Percentiles rank a stretch among this genome's conserved stretches.
These are phyloP conservation scores for Sminthurinus signatus DNA, from an alignment of 1,140 invertebrate genomes.

Conservation along the genomic window DNA sequence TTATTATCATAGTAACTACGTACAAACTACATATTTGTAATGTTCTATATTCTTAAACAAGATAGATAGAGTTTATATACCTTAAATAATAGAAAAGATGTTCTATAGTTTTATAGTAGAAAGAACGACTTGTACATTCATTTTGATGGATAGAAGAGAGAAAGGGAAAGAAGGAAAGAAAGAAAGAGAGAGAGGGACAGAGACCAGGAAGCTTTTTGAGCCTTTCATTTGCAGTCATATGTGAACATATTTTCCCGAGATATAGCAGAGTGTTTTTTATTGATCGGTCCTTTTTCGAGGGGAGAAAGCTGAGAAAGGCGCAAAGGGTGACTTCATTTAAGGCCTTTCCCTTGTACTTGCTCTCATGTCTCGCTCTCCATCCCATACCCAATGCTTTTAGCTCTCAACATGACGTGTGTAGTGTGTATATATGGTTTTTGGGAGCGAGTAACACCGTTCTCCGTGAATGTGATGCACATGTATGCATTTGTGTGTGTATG, in stretches of 20 bases:
- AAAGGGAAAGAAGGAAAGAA: no score
- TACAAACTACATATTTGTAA: no score
- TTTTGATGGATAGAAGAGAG: neutral
- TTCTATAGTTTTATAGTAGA: no score
- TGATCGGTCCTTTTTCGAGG: neutral
- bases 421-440: neutral
- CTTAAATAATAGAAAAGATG: no score
- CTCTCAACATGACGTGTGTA: neutral
- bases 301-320: slow-evolving; percentile 19
- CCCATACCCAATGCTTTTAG: neutral
- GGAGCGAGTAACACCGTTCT: neutral
- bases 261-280: neutral
- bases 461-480: no score
- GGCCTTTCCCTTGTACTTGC: slow-evolving; percentile 30
- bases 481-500: no score
- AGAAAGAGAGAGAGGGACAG: neutral
- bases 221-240: neutral
- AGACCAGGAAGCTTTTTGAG: no score
- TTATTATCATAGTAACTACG: no score
- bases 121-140: neutral
- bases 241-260: neutral
- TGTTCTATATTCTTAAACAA: no score
- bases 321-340: no score
- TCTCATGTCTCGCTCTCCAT: no score
- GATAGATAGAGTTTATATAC: no score